Evolutionary conservation across 37 sponge, comb jelly and placozoan genomes (phyloP), one percentile per base, ranked within the genome.

Genomic region (Ephydatia muelleri): DNA sequence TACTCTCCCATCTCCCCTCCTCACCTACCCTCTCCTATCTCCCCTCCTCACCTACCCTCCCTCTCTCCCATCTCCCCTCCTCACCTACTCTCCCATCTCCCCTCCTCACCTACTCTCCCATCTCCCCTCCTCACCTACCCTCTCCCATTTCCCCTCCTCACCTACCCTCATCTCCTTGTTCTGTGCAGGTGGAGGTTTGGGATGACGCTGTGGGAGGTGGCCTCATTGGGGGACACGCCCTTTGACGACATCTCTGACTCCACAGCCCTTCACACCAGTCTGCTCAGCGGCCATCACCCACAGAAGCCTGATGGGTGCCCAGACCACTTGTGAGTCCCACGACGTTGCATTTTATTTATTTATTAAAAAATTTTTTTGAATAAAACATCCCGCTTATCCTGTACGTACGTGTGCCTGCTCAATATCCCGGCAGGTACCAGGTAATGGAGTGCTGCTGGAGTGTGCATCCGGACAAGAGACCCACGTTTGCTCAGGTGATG

Each of bases 191-290:
- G 85, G 85, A 76, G 77, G 47, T 84, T 84, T 68, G 77, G 85
- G 3, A 84, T 84, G 85, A 77, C 68, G 0, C 35, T 84, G 85
- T 84, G 85, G 85, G 85, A 84, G 78, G 65, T 84, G 31, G 29
- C 38, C 68, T 75, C 76, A 27, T 78, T 84, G 0, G 85, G 85
- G 27, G 85, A 84, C 32, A 77, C 76, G 6, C 85, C 85, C 76
- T 84, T 69, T 77, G 85, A 68, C 2, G 85, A 77, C 32, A 65
- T 34, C 1, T 78, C 77, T n/a, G 39, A 65, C 77, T n/a, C 57
- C 16, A 19, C 69, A 68, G 27, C 70, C 6, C 68, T 84, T 25
- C 34, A 40, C 5, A 78, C 68, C 31, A 23, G 65, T 43, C 8
- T 84, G 38, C 64, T 38, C 78, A 68, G 40, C 21, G 85, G 78